Base-by-base conservation (phyloP, 2,113 vertebrate species). In the Zootoca vivipara region DNA sequence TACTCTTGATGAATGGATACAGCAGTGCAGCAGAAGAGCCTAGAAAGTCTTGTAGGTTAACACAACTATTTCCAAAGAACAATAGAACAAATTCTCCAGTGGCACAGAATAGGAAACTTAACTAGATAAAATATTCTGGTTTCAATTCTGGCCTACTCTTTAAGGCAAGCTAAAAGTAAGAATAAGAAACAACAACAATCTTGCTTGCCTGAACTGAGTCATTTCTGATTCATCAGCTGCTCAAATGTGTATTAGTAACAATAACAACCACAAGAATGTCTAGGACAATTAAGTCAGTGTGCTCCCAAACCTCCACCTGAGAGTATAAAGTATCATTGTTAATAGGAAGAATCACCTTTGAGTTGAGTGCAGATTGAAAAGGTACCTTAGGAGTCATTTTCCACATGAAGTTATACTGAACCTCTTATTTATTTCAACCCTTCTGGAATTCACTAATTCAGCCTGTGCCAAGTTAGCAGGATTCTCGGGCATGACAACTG, bases 261-360 rank as follows among this genome's bases (percentile, higher is more conserved):
- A 30, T 78, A 85, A 58, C 38, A 90, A 26, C 78, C 65, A 78
- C 62, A 88, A 69, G 35, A 38, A 16, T 10, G 12, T 46, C 77
- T 67, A n/a, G 5, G 42, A 75, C 46, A 56, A 82, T 74, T 77
- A 86, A 52, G 22, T 74, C 38, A 56, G 40, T 82, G 72, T 52
- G 62, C n/a, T 74, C 15, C 77, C 56, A 10, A 89, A 30, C 77
- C 15, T 92, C 89, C 79, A 85, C 35, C 88, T 73, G 26, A 89
- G 64, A 42, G 40, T 81, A 80, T 40, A 81, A 85, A 81, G 58
- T 74, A 75, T 82, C 86, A 82, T 1, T 90, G 56, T n/a, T 92
- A 82, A 30, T 89, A 85, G 70, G 90, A 91, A 91, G 35, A 87
- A 82, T 65, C 70, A 82, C 28, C 70, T 82, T 13, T n/a, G 58